Evolutionary conservation across 2,888 invertebrate genomes (phyloP), one percentile per base, ranked within the genome.

Genomic region (Julus scandinavius): DNA sequence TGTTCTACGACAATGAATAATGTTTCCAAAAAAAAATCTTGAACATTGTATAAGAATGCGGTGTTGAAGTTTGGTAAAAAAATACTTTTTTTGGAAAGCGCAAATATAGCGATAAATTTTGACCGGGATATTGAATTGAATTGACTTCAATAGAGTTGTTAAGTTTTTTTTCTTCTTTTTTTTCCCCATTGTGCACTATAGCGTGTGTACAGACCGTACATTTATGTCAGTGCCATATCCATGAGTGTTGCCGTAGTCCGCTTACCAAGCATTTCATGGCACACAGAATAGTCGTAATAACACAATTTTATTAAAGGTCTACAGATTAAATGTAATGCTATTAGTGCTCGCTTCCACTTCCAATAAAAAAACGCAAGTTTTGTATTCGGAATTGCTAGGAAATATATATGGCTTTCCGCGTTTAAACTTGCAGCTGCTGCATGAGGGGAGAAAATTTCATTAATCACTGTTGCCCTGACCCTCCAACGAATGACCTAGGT

Each of bases 81-180:
- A 15, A 58, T 13, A 49, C 11, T 1, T n/a, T 63, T 63, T 63
- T 63, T n/a, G 63, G 17, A n/a, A 63, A 63, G 63, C 63, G 63
- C 63, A 17, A 63, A 63, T 63, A n/a, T 63, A 6, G 63, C 13
- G 63, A 63, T 63, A 63, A 63, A 63, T 63, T n/a, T 63, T 63
- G 63, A n/a, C 63, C n/a, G 17, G 58, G 63, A 63, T 63, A 63
- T 63, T 63, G 63, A 63, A 63, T 63, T 63, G 49, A 49, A 49
- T 49, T 49, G 63, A 63, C 63, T 63, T 63, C 63, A 63, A 63
- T 63, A 63, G 63, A 63, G 63, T 63, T 63, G 63, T 63, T 63
- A 63, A 63, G n/a, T 63, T 63, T 29, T 29, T 29, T 29, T 29
- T 29, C n/a, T 29, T 29, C 29, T 29, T 29, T 29, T 29, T 29